Evolutionary conservation across 2,113 vertebrate genomes (phyloP).

Genomic region (Peromyscus leucopus): DNA sequence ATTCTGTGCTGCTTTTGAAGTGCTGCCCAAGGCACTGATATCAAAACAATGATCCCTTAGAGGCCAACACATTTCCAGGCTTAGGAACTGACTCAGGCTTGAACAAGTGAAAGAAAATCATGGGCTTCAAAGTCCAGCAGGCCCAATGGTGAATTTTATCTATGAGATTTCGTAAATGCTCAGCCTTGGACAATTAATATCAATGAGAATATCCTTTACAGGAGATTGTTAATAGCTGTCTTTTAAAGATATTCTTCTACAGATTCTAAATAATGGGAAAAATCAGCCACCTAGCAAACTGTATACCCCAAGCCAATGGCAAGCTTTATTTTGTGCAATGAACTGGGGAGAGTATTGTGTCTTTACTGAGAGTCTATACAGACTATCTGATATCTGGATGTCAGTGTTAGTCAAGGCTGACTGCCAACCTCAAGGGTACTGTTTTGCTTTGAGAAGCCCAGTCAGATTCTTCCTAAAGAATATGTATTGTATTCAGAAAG

Average conservation of each 20-base stretch:
- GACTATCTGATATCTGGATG: not conserved
- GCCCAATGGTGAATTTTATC: not conserved
- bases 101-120: not conserved
- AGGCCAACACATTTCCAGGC: not conserved
- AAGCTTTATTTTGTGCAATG: slow-evolving; percentile 2
- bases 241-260: not conserved
- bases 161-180: not conserved
- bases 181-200: not conserved
- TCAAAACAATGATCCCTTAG: not conserved
- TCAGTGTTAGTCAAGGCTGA: not conserved
- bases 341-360: not conserved
- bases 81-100: not conserved
- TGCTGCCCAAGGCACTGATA: not conserved
- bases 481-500: slow-evolving; percentile 2
- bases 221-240: not conserved
- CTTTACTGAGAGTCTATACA: not conserved
- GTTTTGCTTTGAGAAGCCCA: not conserved
- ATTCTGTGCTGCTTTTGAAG: not conserved
- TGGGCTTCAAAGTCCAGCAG: not conserved
- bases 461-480: not conserved
- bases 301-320: not conserved
- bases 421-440: not conserved
- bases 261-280: slow-evolving; percentile 37
- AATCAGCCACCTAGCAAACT: not conserved
- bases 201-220: not conserved